Evolutionary conservation across 1,140 invertebrate genomes (phyloP).

Genomic region (Thereuonema tuberculata): DNA sequence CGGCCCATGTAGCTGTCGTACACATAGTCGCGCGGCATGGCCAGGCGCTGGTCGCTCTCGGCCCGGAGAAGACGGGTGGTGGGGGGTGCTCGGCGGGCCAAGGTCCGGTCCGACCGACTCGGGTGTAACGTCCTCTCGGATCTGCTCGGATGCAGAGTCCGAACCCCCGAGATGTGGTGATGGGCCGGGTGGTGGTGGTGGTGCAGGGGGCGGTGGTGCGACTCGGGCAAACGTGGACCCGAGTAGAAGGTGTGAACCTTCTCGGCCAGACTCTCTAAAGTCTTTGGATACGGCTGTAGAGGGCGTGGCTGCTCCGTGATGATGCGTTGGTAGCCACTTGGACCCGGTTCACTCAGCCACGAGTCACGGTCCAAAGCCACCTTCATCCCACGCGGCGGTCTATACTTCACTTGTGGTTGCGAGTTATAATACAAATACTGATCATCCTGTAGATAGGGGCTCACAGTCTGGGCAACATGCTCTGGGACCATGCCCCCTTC

Average conservation of each 20-base stretch:
- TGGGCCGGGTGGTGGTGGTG: background rate
- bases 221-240: conserved; percentile 24
- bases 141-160: conserved; percentile 48
- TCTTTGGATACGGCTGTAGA: conserved; percentile 65
- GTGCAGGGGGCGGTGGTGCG: background rate
- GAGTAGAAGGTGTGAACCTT: conserved; percentile 36
- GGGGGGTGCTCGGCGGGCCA: conserved; percentile 38
- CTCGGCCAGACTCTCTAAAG: conserved; percentile 72
- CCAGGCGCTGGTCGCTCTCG: conserved; percentile 27
- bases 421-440: conserved; percentile 69
- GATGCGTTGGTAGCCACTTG: conserved; percentile 42
- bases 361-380: conserved; percentile 2
- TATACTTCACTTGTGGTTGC: conserved; percentile 25
- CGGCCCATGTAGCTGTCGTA: background rate
- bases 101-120: background rate
- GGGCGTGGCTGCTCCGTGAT: conserved; percentile 65
- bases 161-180: conserved; percentile 56
- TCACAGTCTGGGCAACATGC: background rate
- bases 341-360: conserved; percentile 10
- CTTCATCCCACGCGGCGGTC: conserved; percentile 14
- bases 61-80: conserved; percentile 27
- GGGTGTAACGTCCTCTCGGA: conserved; percentile 57
- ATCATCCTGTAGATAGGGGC: conserved; percentile 35
- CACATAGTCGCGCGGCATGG: conserved; percentile 17
- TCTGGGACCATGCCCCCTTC: conserved; percentile 1